phyloP scores from a whole-genome alignment of 2,797 vertebrate genomes.

The Gouania willdenowi region DNA sequence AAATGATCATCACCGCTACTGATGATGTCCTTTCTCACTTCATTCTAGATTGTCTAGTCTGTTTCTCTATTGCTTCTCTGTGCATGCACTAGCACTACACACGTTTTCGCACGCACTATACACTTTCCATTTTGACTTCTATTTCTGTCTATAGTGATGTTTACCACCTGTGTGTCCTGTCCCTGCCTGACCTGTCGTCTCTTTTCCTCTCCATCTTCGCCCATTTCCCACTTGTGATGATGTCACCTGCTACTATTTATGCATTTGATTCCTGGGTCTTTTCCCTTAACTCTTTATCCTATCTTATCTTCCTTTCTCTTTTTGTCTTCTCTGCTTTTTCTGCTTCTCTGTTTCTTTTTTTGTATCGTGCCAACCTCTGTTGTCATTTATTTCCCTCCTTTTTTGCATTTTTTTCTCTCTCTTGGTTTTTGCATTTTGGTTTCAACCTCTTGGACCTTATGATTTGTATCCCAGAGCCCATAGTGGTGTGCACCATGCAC shows the following conservation, averaged over 20 bases:
- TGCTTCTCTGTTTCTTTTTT: neutral
- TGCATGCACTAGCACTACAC: too few species aligned
- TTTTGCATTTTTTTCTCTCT: too few species aligned
- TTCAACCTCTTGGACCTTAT: slow-evolving; percentile 1
- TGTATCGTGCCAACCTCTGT: too few species aligned
- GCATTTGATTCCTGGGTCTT: neutral
- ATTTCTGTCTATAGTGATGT: neutral
- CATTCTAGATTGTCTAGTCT: too few species aligned
- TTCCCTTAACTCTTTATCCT: neutral
- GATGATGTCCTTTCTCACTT: too few species aligned
- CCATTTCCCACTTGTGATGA: slow-evolving; percentile 37
- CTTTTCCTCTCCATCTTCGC: slow-evolving; percentile 39
- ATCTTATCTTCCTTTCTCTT: neutral
- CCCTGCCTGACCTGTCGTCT: slow-evolving; percentile 14
- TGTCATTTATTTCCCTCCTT: too few species aligned
- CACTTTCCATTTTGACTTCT: slow-evolving; percentile 1
- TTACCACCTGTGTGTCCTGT: slow-evolving; percentile 12
- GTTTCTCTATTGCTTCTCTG: too few species aligned
- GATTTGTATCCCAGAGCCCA: slow-evolving; percentile 65
- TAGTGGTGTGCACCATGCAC: slow-evolving; percentile 69
- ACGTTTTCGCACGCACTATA: too few species aligned
- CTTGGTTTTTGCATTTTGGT: too few species aligned
- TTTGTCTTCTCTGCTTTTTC: neutral
- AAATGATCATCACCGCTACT: too few species aligned
- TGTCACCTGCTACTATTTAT: slow-evolving; percentile 2